These are phyloP conservation scores for Macrobrachium rosenbergii DNA, from an alignment of 1,140 invertebrate species.

Conservation along the genomic window DNA sequence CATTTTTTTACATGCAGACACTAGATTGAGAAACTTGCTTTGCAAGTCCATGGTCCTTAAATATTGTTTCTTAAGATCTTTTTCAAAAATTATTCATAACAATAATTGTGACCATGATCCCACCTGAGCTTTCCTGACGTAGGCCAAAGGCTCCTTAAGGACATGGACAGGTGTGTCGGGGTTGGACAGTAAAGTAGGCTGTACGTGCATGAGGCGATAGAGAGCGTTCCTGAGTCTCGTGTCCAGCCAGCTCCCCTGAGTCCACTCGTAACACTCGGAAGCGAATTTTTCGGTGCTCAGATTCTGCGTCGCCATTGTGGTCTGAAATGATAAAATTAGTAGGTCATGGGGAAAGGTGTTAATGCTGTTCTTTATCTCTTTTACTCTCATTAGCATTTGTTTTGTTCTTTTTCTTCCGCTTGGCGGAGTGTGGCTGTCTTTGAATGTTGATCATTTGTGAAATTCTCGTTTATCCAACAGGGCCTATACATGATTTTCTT, in stretches of 20 bases:
- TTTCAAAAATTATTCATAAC: background rate
- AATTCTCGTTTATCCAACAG: too few species aligned
- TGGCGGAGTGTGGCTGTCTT: too few species aligned
- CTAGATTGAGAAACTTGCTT: too few species aligned
- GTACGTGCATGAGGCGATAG: slow-evolving; percentile 65
- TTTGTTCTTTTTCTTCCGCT: too few species aligned
- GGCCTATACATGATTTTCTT: too few species aligned
- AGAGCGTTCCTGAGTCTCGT: slow-evolving; percentile 66
- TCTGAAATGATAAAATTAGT: slow-evolving; percentile 9
- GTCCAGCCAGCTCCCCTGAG: slow-evolving; percentile 58
- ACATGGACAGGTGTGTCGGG: slow-evolving; percentile 59
- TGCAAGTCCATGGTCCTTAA: too few species aligned
- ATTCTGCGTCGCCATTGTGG: slow-evolving; percentile 64
- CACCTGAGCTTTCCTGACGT: slow-evolving; percentile 83
- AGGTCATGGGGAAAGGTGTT: too few species aligned
- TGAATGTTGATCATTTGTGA: too few species aligned
- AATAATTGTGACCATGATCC: background rate
- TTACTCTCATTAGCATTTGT: too few species aligned
- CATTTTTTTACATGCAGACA: too few species aligned
- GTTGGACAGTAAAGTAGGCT: slow-evolving; percentile 61
- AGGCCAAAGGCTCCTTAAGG: slow-evolving; percentile 74
- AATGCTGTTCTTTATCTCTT: too few species aligned
- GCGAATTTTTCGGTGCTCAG: slow-evolving; percentile 59
- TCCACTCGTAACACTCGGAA: slow-evolving; percentile 62
- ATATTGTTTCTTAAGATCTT: too few species aligned